Base-by-base conservation (phyloP, 2,888 invertebrate species). In the Dryomyza anilis region DNA sequence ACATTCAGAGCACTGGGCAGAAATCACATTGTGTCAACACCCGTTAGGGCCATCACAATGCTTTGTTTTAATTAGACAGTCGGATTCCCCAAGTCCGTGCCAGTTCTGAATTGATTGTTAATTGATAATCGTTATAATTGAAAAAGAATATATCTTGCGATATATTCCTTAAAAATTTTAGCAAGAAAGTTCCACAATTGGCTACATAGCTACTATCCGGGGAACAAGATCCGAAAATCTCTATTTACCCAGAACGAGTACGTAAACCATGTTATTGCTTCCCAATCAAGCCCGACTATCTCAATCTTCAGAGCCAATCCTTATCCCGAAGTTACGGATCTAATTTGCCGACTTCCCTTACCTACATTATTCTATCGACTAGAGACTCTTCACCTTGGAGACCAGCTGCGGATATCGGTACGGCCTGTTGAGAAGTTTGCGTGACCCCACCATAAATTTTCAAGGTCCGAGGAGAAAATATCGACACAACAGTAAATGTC, bases 381-480 rank as follows among this genome's bases (percentile, higher is more conserved):
- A 87, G 86, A 88, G 87, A 87, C 86, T 87, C 84, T 85, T 87
- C 84, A 88, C 88, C 88, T 89, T 87, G 88, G 88, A 89, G 87
- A 89, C 89, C 89, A 89, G 89, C 86, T 89, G 88, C 88, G 88
- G 88, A 87, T 88, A 66, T 88, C 85, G 87, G 88, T 88, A 89
- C 87, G 87, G 61, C 59, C 65, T 65, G 65, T 63, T 65, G 63
- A 63, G 63, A 65, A 63, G 59, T 65, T 67, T 64, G 63, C 63
- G 53, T 63, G 56, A 59, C 63, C 53, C 63, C 59, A 66, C 63
- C 66, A 66, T 55, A 55, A 30, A 55, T 55, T 30, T 55, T 55
- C 55, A 55, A 55, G 55, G 33, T 55, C 36, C 55, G 33, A 55
- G 33, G 55, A 55, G 55, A 55, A 55, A 33, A 55, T 55, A 55